Evolutionary conservation across 2,113 vertebrate genomes (phyloP).

Genomic region (Cyprinodon variegatus): DNA sequence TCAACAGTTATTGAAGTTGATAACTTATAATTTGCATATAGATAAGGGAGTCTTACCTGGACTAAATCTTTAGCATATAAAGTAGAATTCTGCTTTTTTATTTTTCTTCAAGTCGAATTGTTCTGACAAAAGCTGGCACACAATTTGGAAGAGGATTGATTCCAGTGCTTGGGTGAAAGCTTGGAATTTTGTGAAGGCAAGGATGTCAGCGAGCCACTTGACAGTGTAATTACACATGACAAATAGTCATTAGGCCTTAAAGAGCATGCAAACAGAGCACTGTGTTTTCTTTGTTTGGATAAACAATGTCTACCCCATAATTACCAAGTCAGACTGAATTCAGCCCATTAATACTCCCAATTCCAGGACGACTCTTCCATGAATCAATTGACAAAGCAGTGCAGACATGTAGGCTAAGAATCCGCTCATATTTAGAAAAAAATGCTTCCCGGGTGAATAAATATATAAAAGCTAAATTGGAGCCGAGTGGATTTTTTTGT

Average conservation of each 20-base stretch:
- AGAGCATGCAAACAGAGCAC: conserved; percentile 19
- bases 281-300: conserved; percentile 47
- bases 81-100: conserved; percentile 64
- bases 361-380: conserved; percentile 50
- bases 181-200: conserved; percentile 38
- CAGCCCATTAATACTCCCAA: conserved; percentile 32
- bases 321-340: conserved; percentile 45
- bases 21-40: conserved; percentile 84
- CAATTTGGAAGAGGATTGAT: conserved; percentile 56
- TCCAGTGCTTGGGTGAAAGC: conserved; percentile 43
- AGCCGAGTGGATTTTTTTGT: background rate
- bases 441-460: conserved; percentile 10
- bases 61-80: conserved; percentile 81
- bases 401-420: conserved; percentile 12
- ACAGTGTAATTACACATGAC: conserved; percentile 66
- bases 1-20: conserved; percentile 80
- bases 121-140: conserved; percentile 58
- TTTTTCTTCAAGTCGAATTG: conserved; percentile 48
- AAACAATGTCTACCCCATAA: conserved; percentile 47
- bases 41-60: conserved; percentile 80
- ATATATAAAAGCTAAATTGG: background rate
- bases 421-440: conserved; percentile 13
- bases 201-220: conserved; percentile 49
- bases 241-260: conserved; percentile 57
- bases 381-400: conserved; percentile 32